These are phyloP conservation scores for Crepidodera aurea DNA, from an alignment of 2,888 invertebrate species.

Conservation along the genomic window DNA sequence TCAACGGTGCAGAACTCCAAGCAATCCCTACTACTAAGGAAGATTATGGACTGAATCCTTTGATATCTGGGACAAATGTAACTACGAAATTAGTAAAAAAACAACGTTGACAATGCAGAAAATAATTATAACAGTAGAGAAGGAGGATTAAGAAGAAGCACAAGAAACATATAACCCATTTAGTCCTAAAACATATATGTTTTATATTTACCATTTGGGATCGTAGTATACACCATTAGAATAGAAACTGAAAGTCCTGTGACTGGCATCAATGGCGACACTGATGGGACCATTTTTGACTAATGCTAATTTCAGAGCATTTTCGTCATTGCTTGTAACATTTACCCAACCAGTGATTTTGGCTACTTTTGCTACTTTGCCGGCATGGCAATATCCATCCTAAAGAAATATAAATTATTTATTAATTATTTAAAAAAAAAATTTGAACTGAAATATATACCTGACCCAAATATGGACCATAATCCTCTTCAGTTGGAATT, in stretches of 20 bases:
- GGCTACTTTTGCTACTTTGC: constrained; percentile 75
- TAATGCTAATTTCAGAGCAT: constrained; percentile 81
- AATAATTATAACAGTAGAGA: too few relatives aligned
- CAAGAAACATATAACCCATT: too few relatives aligned
- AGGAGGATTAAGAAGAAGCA: too few relatives aligned
- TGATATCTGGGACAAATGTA: too few relatives aligned
- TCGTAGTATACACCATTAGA: constrained; percentile 95
- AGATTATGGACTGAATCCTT: too few relatives aligned
- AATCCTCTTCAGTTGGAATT: constrained; percentile 88
- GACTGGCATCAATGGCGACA: constrained; percentile 89
- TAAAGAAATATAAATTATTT: constrained; percentile 61
- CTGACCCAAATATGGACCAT: constrained; percentile 91
- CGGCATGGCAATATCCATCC: constrained; percentile 89
- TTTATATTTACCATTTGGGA: constrained; percentile 68
- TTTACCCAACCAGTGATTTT: constrained; percentile 87
- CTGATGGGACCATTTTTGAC: constrained; percentile 91
- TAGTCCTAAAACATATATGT: too few relatives aligned
- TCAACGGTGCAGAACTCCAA: too few relatives aligned
- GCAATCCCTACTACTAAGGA: too few relatives aligned
- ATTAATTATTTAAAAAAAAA: too few relatives aligned
- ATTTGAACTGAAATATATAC: constrained; percentile 60
- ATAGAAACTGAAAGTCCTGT: constrained; percentile 90
- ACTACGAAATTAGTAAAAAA: too few relatives aligned
- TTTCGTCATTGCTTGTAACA: constrained; percentile 78
- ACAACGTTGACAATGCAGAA: too few relatives aligned